Percentiles rank a stretch among this genome's conserved stretches.
Conservation (phyloP, 2,888 invertebrate species). For the Papilio demoleus region DNA sequence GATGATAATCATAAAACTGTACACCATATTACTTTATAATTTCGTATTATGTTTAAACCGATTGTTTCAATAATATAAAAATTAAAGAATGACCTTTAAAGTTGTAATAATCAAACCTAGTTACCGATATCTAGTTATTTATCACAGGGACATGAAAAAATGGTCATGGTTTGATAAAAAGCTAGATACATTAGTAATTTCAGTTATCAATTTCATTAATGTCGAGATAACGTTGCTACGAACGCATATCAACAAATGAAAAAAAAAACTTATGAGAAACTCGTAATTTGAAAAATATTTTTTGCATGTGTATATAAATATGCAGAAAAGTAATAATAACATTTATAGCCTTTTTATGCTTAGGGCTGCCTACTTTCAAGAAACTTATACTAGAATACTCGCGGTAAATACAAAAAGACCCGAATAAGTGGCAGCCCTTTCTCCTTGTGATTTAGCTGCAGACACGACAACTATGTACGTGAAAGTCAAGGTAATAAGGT, state of each 20-base stretch:
- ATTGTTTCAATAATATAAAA: neutral
- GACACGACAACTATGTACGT: neutral
- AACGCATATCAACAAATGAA: neutral
- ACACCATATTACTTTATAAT: neutral
- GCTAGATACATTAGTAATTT: neutral
- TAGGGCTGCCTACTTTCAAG: neutral
- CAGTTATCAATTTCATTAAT: neutral
- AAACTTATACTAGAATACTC: neutral
- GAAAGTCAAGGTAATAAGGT: slow-evolving; percentile 15
- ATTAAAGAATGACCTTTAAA: neutral
- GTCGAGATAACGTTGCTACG: neutral
- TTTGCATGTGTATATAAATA: too few relatives aligned
- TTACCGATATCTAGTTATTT: neutral
- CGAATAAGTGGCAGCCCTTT: neutral
- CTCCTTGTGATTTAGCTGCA: neutral
- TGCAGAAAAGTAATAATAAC: too few relatives aligned
- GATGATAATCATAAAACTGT: neutral
- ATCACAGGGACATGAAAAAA: neutral
- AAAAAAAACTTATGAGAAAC: neutral
- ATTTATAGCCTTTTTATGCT: neutral
- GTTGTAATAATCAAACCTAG: neutral
- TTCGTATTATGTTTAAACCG: neutral
- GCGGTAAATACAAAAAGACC: neutral
- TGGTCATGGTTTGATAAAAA: slow-evolving; percentile 8
- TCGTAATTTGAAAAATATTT: too few relatives aligned